Evolutionary conservation across 2,888 invertebrate species (phyloP).

Genomic region (Chalcosyrphus nemorum): DNA sequence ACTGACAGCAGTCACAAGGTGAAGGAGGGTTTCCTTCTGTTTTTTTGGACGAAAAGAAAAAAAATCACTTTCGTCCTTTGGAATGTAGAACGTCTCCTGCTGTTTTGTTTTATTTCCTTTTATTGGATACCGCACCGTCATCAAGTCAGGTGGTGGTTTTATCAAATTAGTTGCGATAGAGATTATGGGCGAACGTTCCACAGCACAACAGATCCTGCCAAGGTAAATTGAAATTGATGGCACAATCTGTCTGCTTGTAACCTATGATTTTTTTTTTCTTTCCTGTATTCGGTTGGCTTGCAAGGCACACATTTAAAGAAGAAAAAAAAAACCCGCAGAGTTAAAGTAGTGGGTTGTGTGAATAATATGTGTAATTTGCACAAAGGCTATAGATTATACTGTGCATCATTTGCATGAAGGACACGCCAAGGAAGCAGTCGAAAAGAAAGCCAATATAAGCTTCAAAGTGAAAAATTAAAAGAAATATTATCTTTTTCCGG

Average conservation of each 20-base stretch:
- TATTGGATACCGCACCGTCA: constrained; percentile 49
- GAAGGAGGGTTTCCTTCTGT: constrained; percentile 2
- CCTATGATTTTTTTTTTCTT: constrained; percentile 66
- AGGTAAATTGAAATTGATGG: constrained; percentile 69
- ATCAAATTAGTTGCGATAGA: constrained; percentile 68
- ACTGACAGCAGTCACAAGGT: constrained; percentile 35
- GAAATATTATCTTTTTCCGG: constrained; percentile 19
- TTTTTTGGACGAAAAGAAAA: background rate
- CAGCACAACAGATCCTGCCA: constrained; percentile 28
- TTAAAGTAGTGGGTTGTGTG: constrained; percentile 12
- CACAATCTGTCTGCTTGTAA: constrained; percentile 58
- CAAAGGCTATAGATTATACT: constrained; percentile 38
- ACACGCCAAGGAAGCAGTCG: constrained; percentile 3
- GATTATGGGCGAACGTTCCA: constrained; percentile 15
- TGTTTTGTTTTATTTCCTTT: constrained; percentile 54
- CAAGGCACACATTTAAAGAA: background rate
- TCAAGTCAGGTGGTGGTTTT: constrained; percentile 60
- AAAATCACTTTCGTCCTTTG: constrained; percentile 43
- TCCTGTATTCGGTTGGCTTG: too few species aligned
- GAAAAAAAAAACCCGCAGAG: background rate
- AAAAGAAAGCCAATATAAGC: constrained; percentile 31
- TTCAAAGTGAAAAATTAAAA: constrained; percentile 63
- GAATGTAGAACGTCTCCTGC: constrained; percentile 41
- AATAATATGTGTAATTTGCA: constrained; percentile 67
- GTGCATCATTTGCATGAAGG: constrained; percentile 46